Evolutionary conservation across 2,888 invertebrate genomes (phyloP), one percentile per base, ranked within the genome.

Genomic region (Myathropa florea): DNA sequence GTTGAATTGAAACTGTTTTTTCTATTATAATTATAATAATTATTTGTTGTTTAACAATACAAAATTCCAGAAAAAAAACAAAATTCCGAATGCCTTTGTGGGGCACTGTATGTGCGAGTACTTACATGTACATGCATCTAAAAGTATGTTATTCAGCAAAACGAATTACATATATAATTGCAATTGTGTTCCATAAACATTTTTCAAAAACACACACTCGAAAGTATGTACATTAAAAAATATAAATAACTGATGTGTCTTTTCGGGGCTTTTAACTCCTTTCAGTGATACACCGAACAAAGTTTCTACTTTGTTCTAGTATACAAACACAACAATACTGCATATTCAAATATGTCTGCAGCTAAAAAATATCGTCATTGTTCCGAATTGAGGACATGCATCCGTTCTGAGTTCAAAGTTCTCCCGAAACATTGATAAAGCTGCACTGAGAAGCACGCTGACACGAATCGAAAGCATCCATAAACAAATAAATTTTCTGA

Each of bases 401-500:
- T 77, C 67, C 77, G 67, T 55, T 72, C 2, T 36, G 72, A 67
- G 77, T 77, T 83, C 67, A 83, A 83, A 83, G 71, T 72, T 83
- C 83, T 24, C 24, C 65, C 36, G 30, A 61, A 83, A 71, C 77
- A 77, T 30, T 72, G 67, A 77, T 72, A 77, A 67, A 77, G 71
- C 65, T 65, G 23, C 33, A 80, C 26, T 60, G 46, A 59, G 23
- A 26, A 55, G 57, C 61, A 63, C 30, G 64, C 75, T 78, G 82
- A 72, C 82, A 83, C 71, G 64, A 82, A 78, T 67, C 59, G 72
- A 60, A 53, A 72, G 55, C 55, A 73, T 73, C 83, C 61, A 79
- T 83, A 68, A 79, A 73, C 79, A 79, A 83, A 83, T 79, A 83
- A 79, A 73, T 83, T 83, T 79, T 72, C 73, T 39, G 63, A 79